These are phyloP conservation scores for Sebastes alutus DNA, from an alignment of 2,797 vertebrate species.

Conservation along the genomic window DNA sequence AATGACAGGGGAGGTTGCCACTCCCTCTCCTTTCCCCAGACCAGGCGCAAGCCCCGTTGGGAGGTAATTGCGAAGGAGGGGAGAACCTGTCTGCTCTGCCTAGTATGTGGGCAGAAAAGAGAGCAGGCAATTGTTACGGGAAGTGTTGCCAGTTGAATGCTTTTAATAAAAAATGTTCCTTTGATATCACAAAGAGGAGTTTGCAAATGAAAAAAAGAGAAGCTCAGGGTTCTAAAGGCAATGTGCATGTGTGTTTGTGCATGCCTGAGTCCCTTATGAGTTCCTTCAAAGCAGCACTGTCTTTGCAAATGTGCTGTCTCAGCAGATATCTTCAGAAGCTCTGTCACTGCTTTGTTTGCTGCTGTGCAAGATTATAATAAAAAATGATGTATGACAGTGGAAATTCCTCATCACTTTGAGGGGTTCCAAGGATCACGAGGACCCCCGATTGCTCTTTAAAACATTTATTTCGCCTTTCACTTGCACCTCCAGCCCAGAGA, in stretches of 20 bases:
- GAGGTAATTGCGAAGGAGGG: slow-evolving; percentile 51
- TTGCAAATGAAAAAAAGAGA: slow-evolving; percentile 15
- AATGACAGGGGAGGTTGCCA: slow-evolving; percentile 44
- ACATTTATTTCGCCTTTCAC: slow-evolving; percentile 55
- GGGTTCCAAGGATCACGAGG: neutral
- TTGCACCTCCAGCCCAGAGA: slow-evolving; percentile 33
- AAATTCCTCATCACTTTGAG: slow-evolving; percentile 13
- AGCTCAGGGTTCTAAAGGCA: neutral
- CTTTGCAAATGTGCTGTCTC: slow-evolving; percentile 14
- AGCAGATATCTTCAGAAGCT: slow-evolving; percentile 21
- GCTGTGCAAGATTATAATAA: slow-evolving; percentile 19
- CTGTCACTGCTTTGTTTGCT: slow-evolving; percentile 28
- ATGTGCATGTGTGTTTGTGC: neutral
- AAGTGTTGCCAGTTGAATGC: slow-evolving; percentile 36
- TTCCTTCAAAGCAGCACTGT: neutral
- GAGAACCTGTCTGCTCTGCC: slow-evolving; percentile 26
- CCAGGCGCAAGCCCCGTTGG: slow-evolving; percentile 29
- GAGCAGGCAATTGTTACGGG: slow-evolving; percentile 27
- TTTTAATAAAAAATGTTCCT: slow-evolving; percentile 42
- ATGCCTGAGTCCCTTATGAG: neutral
- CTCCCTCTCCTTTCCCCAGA: slow-evolving; percentile 34
- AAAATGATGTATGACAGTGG: slow-evolving; percentile 32
- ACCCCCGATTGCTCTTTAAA: slow-evolving; percentile 36
- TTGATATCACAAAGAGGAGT: slow-evolving; percentile 23
- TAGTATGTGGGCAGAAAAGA: slow-evolving; percentile 38